Conservation (phyloP, 2,888 invertebrate species). For the Eutolmus rufibarbis region DNA sequence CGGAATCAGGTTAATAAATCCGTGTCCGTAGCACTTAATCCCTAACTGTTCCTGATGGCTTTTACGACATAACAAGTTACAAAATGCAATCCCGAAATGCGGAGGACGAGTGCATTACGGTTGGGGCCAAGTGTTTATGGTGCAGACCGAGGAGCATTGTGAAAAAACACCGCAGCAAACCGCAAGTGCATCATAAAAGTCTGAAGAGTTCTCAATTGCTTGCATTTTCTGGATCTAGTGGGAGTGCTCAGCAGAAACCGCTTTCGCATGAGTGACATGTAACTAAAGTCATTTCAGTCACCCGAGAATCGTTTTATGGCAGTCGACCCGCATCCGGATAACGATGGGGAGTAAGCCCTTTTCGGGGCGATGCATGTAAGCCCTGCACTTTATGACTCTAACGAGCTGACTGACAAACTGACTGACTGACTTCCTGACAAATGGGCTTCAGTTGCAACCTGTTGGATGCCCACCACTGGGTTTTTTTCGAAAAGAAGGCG, state of each 20-base stretch:
- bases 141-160: background rate
- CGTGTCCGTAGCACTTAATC: background rate
- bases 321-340: slow-evolving; percentile 31
- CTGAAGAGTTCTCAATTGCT: slow-evolving; percentile 36
- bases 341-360: slow-evolving; percentile 25
- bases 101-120: background rate
- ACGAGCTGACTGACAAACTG: slow-evolving; percentile 31
- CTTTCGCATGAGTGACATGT: slow-evolving; percentile 37
- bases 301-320: slow-evolving; percentile 27
- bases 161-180: background rate
- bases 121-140: slow-evolving; percentile 12
- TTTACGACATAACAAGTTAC: background rate
- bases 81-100: background rate
- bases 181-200: slow-evolving; percentile 37
- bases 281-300: slow-evolving; percentile 37
- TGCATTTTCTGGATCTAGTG: slow-evolving; percentile 22
- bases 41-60: background rate
- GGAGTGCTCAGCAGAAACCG: slow-evolving; percentile 26
- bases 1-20: background rate
- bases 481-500: background rate
- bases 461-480: background rate
- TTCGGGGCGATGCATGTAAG: background rate
- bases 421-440: slow-evolving; percentile 35
- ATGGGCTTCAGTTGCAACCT: slow-evolving; percentile 31
- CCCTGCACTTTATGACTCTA: slow-evolving; percentile 32